Evolutionary conservation across 2,888 invertebrate genomes (phyloP).

Genomic region (Aleiodes testaceus): DNA sequence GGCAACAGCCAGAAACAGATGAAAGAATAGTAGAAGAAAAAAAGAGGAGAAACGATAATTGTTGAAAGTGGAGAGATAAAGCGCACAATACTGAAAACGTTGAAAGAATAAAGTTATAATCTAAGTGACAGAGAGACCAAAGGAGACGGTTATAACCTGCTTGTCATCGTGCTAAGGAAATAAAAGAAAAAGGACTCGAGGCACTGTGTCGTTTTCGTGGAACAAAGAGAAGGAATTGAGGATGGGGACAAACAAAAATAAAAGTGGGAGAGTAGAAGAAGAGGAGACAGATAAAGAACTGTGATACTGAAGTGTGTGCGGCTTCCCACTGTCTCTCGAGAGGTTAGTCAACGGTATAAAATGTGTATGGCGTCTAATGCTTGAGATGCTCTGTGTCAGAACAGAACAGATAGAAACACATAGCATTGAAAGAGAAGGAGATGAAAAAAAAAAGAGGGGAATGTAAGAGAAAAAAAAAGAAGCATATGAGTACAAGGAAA

Average conservation of each 20-base stretch:
- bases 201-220: slow-evolving; percentile 13
- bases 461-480: not conserved
- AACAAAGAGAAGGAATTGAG: slow-evolving; percentile 6
- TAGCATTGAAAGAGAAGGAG: not conserved
- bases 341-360: slow-evolving; percentile 22
- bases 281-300: slow-evolving; percentile 15
- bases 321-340: slow-evolving; percentile 18
- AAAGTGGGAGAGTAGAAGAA: not conserved
- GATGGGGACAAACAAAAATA: not conserved
- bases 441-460: not conserved
- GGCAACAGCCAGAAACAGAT: too few species aligned
- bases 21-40: too few species aligned
- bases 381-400: slow-evolving; percentile 4
- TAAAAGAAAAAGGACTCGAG: not conserved
- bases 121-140: slow-evolving; percentile 1
- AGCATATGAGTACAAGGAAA: not conserved
- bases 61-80: not conserved
- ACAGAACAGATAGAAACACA: slow-evolving; percentile 12
- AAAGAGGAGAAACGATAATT: too few species aligned
- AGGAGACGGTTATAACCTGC: slow-evolving; percentile 16
- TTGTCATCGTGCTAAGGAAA: slow-evolving; percentile 11
- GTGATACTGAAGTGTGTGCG: slow-evolving; percentile 9
- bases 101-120: not conserved
- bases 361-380: slow-evolving; percentile 11
- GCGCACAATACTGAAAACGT: not conserved